Conservation (phyloP, 2,888 invertebrate genomes). For the Erynnis tages region DNA sequence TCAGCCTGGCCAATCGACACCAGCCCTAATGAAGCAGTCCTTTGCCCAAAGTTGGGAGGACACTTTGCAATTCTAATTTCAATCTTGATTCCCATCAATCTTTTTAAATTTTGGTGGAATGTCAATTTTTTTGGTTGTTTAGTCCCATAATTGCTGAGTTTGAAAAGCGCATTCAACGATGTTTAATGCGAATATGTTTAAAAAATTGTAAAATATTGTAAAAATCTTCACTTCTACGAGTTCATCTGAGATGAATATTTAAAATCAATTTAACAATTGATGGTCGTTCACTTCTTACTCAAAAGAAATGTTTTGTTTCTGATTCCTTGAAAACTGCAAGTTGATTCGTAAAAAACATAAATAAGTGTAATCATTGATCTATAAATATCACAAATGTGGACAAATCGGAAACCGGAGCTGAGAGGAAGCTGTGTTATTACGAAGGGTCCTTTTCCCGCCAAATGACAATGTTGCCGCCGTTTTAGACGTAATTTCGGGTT, state of each 20-base stretch:
- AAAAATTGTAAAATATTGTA: no score
- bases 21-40: slow-evolving; percentile 58
- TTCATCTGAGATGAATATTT: no score
- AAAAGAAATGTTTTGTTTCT: no score
- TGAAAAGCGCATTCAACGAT: not conserved
- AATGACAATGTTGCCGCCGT: slow-evolving; percentile 73
- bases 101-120: slow-evolving; percentile 32
- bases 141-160: not conserved
- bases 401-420: slow-evolving; percentile 52
- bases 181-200: no score
- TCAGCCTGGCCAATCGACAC: slow-evolving; percentile 52
- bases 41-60: slow-evolving; percentile 45
- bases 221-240: no score
- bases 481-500: slow-evolving; percentile 62
- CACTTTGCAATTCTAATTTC: slow-evolving; percentile 46
- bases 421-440: slow-evolving; percentile 59
- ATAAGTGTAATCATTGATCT: not conserved
- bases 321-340: no score
- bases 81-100: slow-evolving; percentile 33
- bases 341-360: no score
- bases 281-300: no score
- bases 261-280: no score
- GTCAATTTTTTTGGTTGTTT: slow-evolving; percentile 25
- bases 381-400: slow-evolving; percentile 9
- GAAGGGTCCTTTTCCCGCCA: slow-evolving; percentile 49